Percentiles rank a stretch among this genome's conserved stretches.
Evolutionary conservation across 1,140 invertebrate species (phyloP).

Genomic region (Caenorhabditis inopinata): DNA sequence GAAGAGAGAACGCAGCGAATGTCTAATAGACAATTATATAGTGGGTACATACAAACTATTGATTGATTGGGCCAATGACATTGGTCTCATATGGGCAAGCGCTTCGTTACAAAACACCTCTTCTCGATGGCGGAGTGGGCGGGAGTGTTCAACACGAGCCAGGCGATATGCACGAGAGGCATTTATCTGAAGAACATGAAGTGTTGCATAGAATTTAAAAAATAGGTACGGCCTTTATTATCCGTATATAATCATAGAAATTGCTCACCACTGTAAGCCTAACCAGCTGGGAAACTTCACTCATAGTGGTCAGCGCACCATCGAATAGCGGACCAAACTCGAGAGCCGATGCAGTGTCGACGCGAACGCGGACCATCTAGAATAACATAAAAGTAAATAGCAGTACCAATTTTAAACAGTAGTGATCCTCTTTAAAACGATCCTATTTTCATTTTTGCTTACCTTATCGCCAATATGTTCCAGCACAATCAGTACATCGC

Average conservation of each 20-base stretch:
- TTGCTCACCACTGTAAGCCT: slow-evolving; percentile 35
- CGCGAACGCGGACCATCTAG: slow-evolving; percentile 52
- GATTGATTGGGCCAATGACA: slow-evolving; percentile 56
- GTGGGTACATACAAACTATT: slow-evolving; percentile 46
- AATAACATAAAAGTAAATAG: too few species aligned
- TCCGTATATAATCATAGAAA: neutral
- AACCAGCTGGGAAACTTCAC: slow-evolving; percentile 82
- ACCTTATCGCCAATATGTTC: slow-evolving; percentile 74
- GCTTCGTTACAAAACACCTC: slow-evolving; percentile 57
- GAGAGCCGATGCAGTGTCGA: slow-evolving; percentile 71
- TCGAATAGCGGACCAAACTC: slow-evolving; percentile 94
- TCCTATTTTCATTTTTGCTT: neutral
- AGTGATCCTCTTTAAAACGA: too few species aligned
- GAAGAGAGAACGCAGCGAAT: neutral
- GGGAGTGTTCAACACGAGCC: slow-evolving; percentile 48
- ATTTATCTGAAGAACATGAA: slow-evolving; percentile 57
- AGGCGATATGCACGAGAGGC: slow-evolving; percentile 62
- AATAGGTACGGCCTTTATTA: neutral
- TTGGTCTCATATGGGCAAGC: slow-evolving; percentile 38
- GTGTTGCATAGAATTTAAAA: too few species aligned
- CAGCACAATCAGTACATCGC: slow-evolving; percentile 94
- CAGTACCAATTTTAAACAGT: too few species aligned
- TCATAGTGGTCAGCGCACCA: slow-evolving; percentile 83
- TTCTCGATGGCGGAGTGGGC: slow-evolving; percentile 61
- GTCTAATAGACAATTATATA: neutral